A percentile compares a stretch with the other conserved stretches of the same genome.
Conservation (phyloP, 2,888 invertebrate species). For the Dicranocentrus wangi region DNA sequence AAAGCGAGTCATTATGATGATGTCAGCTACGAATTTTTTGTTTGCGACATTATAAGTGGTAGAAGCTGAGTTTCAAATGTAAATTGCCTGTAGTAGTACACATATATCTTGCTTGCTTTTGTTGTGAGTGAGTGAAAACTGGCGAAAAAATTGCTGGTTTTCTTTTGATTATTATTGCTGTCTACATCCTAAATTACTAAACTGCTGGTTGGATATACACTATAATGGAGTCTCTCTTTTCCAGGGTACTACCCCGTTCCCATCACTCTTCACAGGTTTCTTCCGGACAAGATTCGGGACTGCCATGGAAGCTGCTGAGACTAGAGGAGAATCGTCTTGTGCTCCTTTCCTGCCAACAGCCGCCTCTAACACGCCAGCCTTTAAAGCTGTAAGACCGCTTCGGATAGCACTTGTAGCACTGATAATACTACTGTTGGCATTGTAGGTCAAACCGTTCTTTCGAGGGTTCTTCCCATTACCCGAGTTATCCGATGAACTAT, state of each 20-base stretch:
- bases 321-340: slow-evolving; percentile 71
- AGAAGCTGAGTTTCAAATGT: slow-evolving; percentile 8
- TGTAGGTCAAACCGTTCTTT: slow-evolving; percentile 71
- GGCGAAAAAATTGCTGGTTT: slow-evolving; percentile 19
- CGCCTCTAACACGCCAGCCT: slow-evolving; percentile 70
- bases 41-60: slow-evolving; percentile 12
- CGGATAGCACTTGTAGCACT: slow-evolving; percentile 72
- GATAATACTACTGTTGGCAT: slow-evolving; percentile 72
- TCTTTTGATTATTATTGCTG: slow-evolving; percentile 19
- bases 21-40: slow-evolving; percentile 25
- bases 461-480: slow-evolving; percentile 68
- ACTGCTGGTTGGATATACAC: slow-evolving; percentile 48
- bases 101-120: too few relatives aligned
- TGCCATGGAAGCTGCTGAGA: slow-evolving; percentile 72
- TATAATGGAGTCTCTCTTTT: slow-evolving; percentile 86
- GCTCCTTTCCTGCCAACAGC: slow-evolving; percentile 66
- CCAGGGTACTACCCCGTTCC: slow-evolving; percentile 86
- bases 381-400: slow-evolving; percentile 72
- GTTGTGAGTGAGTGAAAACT: background rate
- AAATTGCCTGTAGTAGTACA: background rate
- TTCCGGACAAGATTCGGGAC: slow-evolving; percentile 72
- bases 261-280: slow-evolving; percentile 65
- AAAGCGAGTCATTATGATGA: slow-evolving; percentile 36
- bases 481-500: slow-evolving; percentile 74
- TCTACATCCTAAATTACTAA: slow-evolving; percentile 6